Percentiles rank a stretch among this genome's conserved stretches.
Conservation (phyloP, 2,113 vertebrate species). For the Podarcis cretensis region DNA sequence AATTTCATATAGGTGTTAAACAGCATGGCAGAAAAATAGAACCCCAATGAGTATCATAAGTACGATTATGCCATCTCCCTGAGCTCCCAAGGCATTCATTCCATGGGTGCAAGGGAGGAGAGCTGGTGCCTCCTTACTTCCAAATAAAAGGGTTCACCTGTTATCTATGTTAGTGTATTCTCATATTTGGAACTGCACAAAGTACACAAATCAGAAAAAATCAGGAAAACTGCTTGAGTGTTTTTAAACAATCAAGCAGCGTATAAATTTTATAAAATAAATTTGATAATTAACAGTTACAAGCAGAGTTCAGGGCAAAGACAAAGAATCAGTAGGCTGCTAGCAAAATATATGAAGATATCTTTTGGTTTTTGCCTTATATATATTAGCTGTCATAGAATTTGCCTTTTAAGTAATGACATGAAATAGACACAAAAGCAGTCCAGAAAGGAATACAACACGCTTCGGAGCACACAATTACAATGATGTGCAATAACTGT, state of each 20-base stretch:
- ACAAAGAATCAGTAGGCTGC: background rate
- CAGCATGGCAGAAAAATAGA: background rate
- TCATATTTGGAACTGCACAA: background rate
- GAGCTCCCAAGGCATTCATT: background rate
- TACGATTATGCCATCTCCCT: background rate
- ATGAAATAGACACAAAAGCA: background rate
- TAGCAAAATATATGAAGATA: background rate
- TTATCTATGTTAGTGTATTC: background rate
- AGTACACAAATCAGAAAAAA: background rate
- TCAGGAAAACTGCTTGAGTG: no score
- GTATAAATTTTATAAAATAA: no score
- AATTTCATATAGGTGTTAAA: background rate
- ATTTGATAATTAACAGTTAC: background rate
- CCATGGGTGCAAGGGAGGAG: background rate
- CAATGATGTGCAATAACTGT: background rate
- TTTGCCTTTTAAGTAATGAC: background rate
- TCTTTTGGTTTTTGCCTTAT: background rate
- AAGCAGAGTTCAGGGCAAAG: background rate
- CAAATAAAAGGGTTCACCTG: background rate
- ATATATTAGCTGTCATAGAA: background rate
- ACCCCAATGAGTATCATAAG: background rate
- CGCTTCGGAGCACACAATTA: no score
- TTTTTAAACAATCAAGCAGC: no score
- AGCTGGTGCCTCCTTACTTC: background rate
- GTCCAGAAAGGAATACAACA: background rate